Evolutionary conservation across 2,113 vertebrate species (phyloP), one percentile per base, ranked within the genome.

Genomic region (Seriola aureovittata): DNA sequence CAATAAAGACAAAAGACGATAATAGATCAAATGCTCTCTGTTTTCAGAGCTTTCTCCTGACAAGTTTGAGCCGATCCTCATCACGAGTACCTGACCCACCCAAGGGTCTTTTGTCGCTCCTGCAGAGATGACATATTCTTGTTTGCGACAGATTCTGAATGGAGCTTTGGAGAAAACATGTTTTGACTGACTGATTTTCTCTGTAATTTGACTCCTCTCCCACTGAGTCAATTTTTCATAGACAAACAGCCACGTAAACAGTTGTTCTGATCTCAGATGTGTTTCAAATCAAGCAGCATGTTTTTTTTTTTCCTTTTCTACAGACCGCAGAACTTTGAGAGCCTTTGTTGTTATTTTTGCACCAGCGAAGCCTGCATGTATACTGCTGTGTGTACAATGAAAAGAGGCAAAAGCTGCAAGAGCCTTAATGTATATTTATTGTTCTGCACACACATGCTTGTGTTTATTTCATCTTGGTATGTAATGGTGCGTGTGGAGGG

Each of bases 1-100:
- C 72, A 67, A 62, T 90, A 63, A 83, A 84, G 85, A 93, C 90
- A 93, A 94, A 91, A 86, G 78, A 85, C 34, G 81, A 87, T 83
- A 70, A 89, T 83, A 81, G 66, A 73, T 89, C 71, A 84, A 84
- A 86, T 78, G 25, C 42, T 34, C 71, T 25, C 36, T 82, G 81
- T 79, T 91, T 82, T 34, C 17, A 1, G 81, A 76, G 80, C 55
- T 80, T 85, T 87, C 64, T 79, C 5, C 16, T 21, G 66, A 83
- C 82, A 83, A 81, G 85, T 62, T 62, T 44, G 66, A 81, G 71
- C 75, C 6, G 59, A 74, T 83, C 71, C 62, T 86, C 60, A 55
- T 80, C 29, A 29, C 5, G 13, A 79, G 67, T 73, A 86, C 70
- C 84, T 80, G 88, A 89, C 85, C 75, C 79, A 85, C 76, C 86